Evolutionary conservation across 2,888 invertebrate genomes (phyloP).

Genomic region (Drosophila basisetae): DNA sequence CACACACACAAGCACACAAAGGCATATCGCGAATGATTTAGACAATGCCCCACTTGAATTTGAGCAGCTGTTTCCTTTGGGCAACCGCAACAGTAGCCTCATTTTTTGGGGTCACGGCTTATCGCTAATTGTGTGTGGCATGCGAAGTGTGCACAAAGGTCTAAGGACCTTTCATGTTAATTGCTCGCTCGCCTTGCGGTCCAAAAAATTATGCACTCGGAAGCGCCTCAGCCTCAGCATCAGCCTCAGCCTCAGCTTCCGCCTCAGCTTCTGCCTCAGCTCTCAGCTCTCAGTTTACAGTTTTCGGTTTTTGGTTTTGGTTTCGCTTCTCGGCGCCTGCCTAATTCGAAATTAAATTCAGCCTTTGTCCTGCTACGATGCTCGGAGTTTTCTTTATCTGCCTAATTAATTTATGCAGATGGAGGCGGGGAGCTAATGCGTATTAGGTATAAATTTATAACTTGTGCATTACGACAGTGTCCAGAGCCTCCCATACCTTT

Average conservation of each 20-base stretch:
- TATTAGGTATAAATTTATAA: conserved; percentile 72
- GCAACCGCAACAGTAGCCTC: conserved; percentile 22
- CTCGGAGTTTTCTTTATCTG: conserved; percentile 52
- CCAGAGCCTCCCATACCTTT: conserved; percentile 27
- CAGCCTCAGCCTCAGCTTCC: conserved; percentile 11
- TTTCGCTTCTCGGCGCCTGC: conserved; percentile 47
- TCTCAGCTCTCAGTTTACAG: conserved; percentile 21
- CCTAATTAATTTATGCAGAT: conserved; percentile 74
- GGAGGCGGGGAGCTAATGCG: conserved; percentile 45
- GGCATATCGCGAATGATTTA: conserved; percentile 3
- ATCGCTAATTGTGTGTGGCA: conserved; percentile 65
- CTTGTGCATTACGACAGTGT: conserved; percentile 61
- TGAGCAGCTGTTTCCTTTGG: conserved; percentile 53
- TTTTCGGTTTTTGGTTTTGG: conserved; percentile 43
- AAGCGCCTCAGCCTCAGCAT: conserved; percentile 5
- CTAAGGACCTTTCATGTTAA: conserved; percentile 69
- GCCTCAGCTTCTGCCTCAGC: conserved; percentile 5
- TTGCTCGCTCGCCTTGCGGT: conserved; percentile 54
- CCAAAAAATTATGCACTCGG: conserved; percentile 55
- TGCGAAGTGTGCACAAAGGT: conserved; percentile 52
- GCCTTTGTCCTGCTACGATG: conserved; percentile 44
- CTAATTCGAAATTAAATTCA: conserved; percentile 75
- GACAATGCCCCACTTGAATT: conserved; percentile 22
- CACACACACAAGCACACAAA: background rate
- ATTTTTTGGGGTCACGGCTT: conserved; percentile 57